Percentiles rank a stretch among this genome's conserved stretches.
phyloP scores from a whole-genome alignment of 2,888 invertebrate species.

The Barypeithes pellucidus region DNA sequence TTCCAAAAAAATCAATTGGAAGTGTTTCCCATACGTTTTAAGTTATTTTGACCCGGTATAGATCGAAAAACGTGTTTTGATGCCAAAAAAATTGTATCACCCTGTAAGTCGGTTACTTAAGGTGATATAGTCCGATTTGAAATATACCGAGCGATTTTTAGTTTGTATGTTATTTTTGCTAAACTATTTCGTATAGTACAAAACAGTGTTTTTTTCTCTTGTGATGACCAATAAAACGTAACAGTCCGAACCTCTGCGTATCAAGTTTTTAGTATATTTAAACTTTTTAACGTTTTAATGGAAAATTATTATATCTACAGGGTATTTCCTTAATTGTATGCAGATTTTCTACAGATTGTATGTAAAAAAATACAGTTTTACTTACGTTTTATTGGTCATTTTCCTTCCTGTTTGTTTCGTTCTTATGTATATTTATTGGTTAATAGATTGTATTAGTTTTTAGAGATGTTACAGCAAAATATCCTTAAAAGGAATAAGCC shows the following conservation, averaged over 20 bases:
- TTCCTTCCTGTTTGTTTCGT: slow-evolving; percentile 29
- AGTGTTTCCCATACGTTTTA: background rate
- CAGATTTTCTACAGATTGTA: no score
- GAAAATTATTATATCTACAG: background rate
- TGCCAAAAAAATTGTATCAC: slow-evolving; percentile 29
- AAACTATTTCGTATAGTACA: slow-evolving; percentile 33
- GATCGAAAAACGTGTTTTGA: slow-evolving; percentile 9
- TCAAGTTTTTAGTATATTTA: background rate
- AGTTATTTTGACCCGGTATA: slow-evolving; percentile 1
- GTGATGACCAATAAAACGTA: slow-evolving; percentile 5
- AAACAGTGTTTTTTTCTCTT: slow-evolving; percentile 26
- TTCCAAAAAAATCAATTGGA: no score
- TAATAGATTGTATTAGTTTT: slow-evolving; percentile 11
- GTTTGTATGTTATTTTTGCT: slow-evolving; percentile 21
- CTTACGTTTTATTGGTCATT: slow-evolving; percentile 13
- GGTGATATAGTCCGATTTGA: slow-evolving; percentile 38
- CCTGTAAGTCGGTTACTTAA: slow-evolving; percentile 39
- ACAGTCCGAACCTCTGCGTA: background rate
- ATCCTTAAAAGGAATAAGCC: background rate
- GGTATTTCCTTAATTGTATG: no score
- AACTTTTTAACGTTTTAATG: background rate
- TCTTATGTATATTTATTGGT: slow-evolving; percentile 27
- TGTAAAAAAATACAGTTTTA: background rate
- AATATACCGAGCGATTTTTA: slow-evolving; percentile 32
- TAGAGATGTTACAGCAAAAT: slow-evolving; percentile 7